A percentile compares a stretch with the other conserved stretches of the same genome.
Conservation (phyloP, 2,113 vertebrate genomes). For the Clupea harengus region DNA sequence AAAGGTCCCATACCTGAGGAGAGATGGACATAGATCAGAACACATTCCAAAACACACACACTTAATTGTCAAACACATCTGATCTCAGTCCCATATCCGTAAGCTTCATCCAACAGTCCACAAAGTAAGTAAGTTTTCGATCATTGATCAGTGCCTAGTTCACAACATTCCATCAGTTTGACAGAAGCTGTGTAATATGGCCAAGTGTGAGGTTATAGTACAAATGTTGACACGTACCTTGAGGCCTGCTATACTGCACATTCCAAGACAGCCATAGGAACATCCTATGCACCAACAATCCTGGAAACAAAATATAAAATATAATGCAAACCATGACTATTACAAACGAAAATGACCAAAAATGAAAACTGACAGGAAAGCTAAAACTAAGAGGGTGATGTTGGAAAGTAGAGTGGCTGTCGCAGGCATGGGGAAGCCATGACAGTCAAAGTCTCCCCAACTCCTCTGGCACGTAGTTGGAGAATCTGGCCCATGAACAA, state of each 20-base stretch:
- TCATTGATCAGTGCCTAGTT: conserved; percentile 76
- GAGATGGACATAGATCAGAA: not conserved
- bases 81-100: conserved; percentile 92
- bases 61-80: accelerated
- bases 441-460: conserved; percentile 74
- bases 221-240: conserved; percentile 21
- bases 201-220: no score
- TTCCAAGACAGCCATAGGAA: not conserved
- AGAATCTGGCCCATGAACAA: conserved; percentile 65
- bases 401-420: conserved; percentile 79
- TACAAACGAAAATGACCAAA: not conserved
- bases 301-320: no score
- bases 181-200: not conserved
- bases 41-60: not conserved
- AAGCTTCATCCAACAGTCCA: conserved; percentile 82
- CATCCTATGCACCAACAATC: not conserved
- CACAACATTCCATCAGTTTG: accelerated
- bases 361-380: not conserved
- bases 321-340: no score
- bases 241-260: not conserved
- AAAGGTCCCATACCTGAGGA: not conserved
- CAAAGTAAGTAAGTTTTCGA: conserved; percentile 59
- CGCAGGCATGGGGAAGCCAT: conserved; percentile 60
- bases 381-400: conserved; percentile 39
- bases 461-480: conserved; percentile 75